Conservation (phyloP, 2,797 vertebrate species). For the Dendrocincla tyrannina region DNA sequence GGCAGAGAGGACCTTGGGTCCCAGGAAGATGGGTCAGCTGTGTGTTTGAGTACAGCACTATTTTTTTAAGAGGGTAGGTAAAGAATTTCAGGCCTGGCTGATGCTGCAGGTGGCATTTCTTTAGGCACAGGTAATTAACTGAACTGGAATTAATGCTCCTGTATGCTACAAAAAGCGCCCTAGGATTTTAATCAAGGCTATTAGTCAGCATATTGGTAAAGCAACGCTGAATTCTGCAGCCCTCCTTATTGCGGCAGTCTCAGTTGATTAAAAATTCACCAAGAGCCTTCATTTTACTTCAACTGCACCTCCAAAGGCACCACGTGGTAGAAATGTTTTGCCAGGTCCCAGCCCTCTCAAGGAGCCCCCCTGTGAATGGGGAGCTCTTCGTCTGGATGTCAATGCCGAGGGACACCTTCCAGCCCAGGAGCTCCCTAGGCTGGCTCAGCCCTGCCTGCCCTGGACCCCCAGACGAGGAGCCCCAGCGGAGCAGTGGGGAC, state of each 20-base stretch:
- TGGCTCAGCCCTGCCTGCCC: neutral
- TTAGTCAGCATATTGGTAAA: conserved; percentile 38
- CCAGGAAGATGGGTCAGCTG: neutral
- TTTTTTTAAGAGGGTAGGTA: neutral
- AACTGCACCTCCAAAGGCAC: neutral
- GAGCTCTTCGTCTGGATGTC: neutral
- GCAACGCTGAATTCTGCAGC: neutral
- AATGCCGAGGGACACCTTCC: neutral
- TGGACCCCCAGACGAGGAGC: accelerated
- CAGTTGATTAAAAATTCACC: conserved; percentile 27
- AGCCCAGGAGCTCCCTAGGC: neutral
- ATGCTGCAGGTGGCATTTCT: conserved; percentile 2
- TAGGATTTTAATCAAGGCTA: conserved; percentile 47
- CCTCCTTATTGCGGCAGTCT: neutral
- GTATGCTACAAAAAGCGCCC: neutral
- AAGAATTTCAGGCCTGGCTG: neutral
- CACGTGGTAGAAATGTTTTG: accelerated
- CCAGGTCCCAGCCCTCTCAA: neutral
- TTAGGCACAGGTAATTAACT: conserved; percentile 52
- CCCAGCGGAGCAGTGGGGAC: accelerated
- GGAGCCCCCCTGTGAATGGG: neutral
- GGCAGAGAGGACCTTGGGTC: neutral
- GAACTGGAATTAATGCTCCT: conserved; percentile 37
- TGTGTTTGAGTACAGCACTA: neutral
- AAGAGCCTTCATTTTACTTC: neutral